A percentile compares a stretch with the other conserved stretches of the same genome.
phyloP scores from a whole-genome alignment of 2,797 vertebrate genomes.

The Pagetopsis macropterus region DNA sequence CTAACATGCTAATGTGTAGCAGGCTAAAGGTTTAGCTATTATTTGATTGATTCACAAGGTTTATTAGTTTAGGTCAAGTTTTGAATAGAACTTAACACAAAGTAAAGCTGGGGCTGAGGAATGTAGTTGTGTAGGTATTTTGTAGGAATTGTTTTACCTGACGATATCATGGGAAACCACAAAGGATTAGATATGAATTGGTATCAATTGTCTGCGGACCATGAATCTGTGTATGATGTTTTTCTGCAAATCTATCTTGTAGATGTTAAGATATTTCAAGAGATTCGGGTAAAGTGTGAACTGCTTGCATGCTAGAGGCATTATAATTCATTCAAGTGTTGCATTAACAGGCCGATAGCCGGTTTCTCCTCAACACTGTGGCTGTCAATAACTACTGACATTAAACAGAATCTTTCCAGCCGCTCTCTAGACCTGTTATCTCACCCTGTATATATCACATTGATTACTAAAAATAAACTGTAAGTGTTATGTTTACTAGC shows the following conservation, averaged over 20 bases:
- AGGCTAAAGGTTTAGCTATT: neutral
- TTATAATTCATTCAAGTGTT: no score
- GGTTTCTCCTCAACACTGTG: slow-evolving; percentile 1
- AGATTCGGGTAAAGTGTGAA: no score
- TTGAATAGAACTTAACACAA: neutral
- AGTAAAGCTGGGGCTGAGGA: no score
- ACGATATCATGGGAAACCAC: neutral
- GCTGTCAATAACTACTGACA: slow-evolving; percentile 44
- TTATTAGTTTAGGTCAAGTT: neutral
- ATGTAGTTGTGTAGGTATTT: no score
- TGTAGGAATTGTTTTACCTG: no score
- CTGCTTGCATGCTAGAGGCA: no score
- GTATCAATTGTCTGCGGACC: neutral
- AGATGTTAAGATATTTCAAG: slow-evolving; percentile 12
- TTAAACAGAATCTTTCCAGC: slow-evolving; percentile 30
- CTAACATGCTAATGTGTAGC: neutral
- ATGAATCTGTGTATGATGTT: neutral
- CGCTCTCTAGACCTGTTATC: slow-evolving; percentile 33
- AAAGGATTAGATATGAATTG: no score
- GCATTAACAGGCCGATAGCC: no score
- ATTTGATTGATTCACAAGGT: neutral
- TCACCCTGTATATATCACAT: slow-evolving; percentile 34
- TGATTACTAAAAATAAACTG: slow-evolving; percentile 50
- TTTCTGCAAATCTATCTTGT: neutral
- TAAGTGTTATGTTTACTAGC: slow-evolving; percentile 11